A percentile compares a stretch with the other conserved stretches of the same genome.
phyloP scores from a whole-genome alignment of 2,888 invertebrate species.

The Eledone cirrhosa region DNA sequence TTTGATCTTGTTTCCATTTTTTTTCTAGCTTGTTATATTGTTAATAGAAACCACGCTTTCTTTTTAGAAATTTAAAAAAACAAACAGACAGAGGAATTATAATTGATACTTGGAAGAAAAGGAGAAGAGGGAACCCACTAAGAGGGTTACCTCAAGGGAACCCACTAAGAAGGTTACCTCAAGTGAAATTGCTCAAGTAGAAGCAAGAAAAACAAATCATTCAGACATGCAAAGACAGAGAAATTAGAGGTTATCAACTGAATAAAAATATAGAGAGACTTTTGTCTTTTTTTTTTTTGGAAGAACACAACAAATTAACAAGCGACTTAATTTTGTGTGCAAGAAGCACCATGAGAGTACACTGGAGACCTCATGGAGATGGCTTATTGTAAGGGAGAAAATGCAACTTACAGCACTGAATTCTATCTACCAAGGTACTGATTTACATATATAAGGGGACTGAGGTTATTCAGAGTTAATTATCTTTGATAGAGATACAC shows the following conservation, averaged over 20 bases:
- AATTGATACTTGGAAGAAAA: neutral
- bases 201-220: slow-evolving; percentile 1
- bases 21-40: too few species aligned
- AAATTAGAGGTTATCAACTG: too few species aligned
- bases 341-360: slow-evolving; percentile 1
- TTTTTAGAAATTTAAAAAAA: too few species aligned
- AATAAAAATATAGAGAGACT: too few species aligned
- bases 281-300: neutral
- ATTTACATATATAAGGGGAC: too few species aligned
- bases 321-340: neutral
- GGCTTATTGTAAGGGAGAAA: neutral
- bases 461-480: neutral
- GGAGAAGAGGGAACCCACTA: neutral
- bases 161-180: slow-evolving; percentile 4
- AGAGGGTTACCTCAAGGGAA: neutral
- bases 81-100: too few species aligned
- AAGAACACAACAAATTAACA: slow-evolving; percentile 11
- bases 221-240: slow-evolving; percentile 24
- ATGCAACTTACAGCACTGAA: too few species aligned
- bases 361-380: slow-evolving; percentile 19
- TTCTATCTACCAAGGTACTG: too few species aligned
- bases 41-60: too few species aligned
- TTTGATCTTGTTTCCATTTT: too few species aligned
- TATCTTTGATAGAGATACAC: neutral
- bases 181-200: slow-evolving; percentile 16